Evolutionary conservation across 2,797 vertebrate species (phyloP).

Genomic region (Coranthus polyacanthus): DNA sequence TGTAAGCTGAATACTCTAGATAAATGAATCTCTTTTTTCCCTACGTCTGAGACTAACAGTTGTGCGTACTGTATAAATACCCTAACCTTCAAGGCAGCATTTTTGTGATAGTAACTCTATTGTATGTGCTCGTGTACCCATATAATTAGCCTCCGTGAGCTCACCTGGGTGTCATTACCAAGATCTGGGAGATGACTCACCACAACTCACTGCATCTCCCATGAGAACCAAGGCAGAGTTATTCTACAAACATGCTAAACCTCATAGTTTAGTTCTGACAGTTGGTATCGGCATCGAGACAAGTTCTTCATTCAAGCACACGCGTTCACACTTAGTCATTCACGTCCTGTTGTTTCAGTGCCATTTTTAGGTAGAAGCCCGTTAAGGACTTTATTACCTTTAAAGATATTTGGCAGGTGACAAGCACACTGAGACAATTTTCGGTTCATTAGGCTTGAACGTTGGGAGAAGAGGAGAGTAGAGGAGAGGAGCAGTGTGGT

Average conservation of each 20-base stretch:
- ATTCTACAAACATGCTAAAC: slow-evolving; percentile 27
- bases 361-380: slow-evolving; percentile 36
- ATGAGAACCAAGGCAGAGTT: neutral
- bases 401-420: slow-evolving; percentile 59
- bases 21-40: slow-evolving; percentile 8
- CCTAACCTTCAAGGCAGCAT: neutral
- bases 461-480: slow-evolving; percentile 28
- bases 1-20: slow-evolving; percentile 5
- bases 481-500: slow-evolving; percentile 35
- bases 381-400: slow-evolving; percentile 31
- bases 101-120: slow-evolving; percentile 25
- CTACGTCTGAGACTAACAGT: slow-evolving; percentile 25
- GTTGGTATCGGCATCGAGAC: neutral
- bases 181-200: slow-evolving; percentile 33
- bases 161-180: slow-evolving; percentile 23
- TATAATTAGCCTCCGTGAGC: slow-evolving; percentile 48
- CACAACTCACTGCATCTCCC: slow-evolving; percentile 13
- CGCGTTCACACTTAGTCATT: neutral
- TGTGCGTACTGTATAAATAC: slow-evolving; percentile 36
- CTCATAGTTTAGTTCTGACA: slow-evolving; percentile 19
- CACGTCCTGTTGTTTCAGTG: slow-evolving; percentile 7
- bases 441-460: slow-evolving; percentile 61
- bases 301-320: slow-evolving; percentile 1
- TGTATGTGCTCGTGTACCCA: slow-evolving; percentile 13
- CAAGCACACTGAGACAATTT: slow-evolving; percentile 40